Conservation (phyloP, 1,140 invertebrate species). For the Patella vulgata region DNA sequence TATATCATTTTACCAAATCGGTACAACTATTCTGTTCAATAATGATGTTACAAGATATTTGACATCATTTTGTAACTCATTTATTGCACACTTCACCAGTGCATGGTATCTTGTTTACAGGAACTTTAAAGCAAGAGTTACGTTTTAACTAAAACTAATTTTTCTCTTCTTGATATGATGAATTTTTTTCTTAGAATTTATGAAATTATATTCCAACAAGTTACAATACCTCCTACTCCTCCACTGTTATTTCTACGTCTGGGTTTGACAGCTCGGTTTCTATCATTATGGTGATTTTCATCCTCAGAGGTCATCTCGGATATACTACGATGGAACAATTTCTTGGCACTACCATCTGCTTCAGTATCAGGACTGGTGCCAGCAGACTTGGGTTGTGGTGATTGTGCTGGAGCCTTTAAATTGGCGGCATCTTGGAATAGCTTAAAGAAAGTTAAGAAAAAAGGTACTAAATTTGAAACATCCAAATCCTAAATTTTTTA, state of each 20-base stretch:
- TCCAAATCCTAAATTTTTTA: slow-evolving; percentile 10
- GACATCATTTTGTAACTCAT: too few relatives aligned
- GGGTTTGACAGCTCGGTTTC: slow-evolving; percentile 56
- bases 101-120: too few relatives aligned
- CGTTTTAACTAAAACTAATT: too few relatives aligned
- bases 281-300: slow-evolving; percentile 37
- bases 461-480: neutral
- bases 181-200: too few relatives aligned
- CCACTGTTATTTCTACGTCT: slow-evolving; percentile 79
- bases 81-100: too few relatives aligned
- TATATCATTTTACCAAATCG: too few relatives aligned
- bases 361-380: slow-evolving; percentile 61
- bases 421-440: slow-evolving; percentile 13
- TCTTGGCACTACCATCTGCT: slow-evolving; percentile 69
- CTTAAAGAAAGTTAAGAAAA: slow-evolving; percentile 2
- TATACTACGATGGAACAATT: slow-evolving; percentile 75
- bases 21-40: too few relatives aligned
- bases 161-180: too few relatives aligned
- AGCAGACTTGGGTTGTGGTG: slow-evolving; percentile 45
- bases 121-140: too few relatives aligned
- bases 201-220: too few relatives aligned
- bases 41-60: too few relatives aligned
- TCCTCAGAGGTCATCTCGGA: slow-evolving; percentile 68
- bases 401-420: too few relatives aligned
- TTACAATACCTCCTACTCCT: slow-evolving; percentile 74